Percentiles rank a stretch among this genome's conserved stretches.
These are phyloP conservation scores for Diabrotica balteata DNA, from an alignment of 2,888 invertebrate genomes.

Conservation along the genomic window DNA sequence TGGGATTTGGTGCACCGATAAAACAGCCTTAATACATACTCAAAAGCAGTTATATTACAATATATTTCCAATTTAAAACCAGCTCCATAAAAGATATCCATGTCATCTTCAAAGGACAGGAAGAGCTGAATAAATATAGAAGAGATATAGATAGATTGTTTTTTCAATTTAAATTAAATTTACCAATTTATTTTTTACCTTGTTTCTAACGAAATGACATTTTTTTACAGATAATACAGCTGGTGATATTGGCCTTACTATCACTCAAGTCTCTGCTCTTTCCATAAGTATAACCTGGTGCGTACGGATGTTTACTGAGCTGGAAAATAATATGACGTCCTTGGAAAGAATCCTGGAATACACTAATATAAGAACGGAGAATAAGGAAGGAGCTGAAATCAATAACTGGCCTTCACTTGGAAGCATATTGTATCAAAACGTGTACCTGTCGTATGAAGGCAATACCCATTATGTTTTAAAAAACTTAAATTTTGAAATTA, in stretches of 20 bases:
- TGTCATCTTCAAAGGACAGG: too few species aligned
- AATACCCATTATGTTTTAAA: slow-evolving; percentile 76
- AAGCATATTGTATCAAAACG: slow-evolving; percentile 70
- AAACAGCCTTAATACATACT: too few species aligned
- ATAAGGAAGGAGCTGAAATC: slow-evolving; percentile 57
- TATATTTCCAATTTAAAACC: too few species aligned
- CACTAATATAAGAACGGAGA: slow-evolving; percentile 61
- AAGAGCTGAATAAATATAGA: too few species aligned
- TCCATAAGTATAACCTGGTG: slow-evolving; percentile 72
- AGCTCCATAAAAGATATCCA: too few species aligned
- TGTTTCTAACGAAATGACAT: neutral
- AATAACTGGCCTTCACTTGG: slow-evolving; percentile 77
- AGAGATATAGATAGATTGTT: too few species aligned
- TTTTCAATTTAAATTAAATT: too few species aligned
- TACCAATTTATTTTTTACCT: slow-evolving; percentile 46
- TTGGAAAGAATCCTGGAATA: slow-evolving; percentile 77
- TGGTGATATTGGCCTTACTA: slow-evolving; percentile 64
- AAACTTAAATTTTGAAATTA: slow-evolving; percentile 70
- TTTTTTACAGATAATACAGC: slow-evolving; percentile 43
- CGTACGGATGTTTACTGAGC: slow-evolving; percentile 84
- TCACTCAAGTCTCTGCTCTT: slow-evolving; percentile 79
- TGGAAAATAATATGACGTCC: slow-evolving; percentile 81
- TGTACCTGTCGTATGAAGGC: slow-evolving; percentile 75
- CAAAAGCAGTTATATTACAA: too few species aligned
- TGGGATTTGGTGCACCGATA: too few species aligned